Evolutionary conservation across 2,113 vertebrate species (phyloP), one percentile per base, ranked within the genome.

Genomic region (Oncorhynchus tshawytscha): DNA sequence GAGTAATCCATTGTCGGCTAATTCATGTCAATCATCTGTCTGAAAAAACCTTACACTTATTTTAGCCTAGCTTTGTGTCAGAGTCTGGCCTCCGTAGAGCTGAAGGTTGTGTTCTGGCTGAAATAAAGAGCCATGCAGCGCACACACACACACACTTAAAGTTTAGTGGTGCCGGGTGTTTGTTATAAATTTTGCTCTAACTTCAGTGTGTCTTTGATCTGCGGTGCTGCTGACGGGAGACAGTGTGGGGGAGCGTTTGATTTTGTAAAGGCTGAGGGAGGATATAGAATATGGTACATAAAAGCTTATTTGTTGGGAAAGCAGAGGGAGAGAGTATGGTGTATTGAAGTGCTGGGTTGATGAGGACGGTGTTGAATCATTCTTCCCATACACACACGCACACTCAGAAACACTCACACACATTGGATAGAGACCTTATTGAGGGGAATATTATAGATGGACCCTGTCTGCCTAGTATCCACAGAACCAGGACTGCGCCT

Each of bases 161-260:
- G 76, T 79, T 67, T 72, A 81, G 87, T 78, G 25, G 84, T 74
- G 82, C 84, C 51, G 84, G 87, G 87, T 90, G 90, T 88, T 88
- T 89, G 85, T 84, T 89, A 81, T 82, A 87, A 74, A 90, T 90
- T 80, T 83, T 73, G 74, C 77, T 45, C 76, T 81, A 85, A 83
- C 79, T 81, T 81, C 77, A 72, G 27, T 39, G 75, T 31, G 82
- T 87, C 91, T 93, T 91, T 92, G 90, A 92, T 92, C 90, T 90
- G 72, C 80, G 79, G 83, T 67, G 67, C 74, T 77, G 84, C 88
- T 73, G 82, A 79, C 82, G 81, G 82, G 77, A 71, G 73, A 70
- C 9, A n/a, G 20, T 75, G 78, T 84, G 79, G 82, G 86, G 78
- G 80, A 79, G 82, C 79, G 78, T 84, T 86, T 65, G 62, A 76